A percentile compares a stretch with the other conserved stretches of the same genome.
These are phyloP conservation scores for Poeciliopsis retropinna DNA, from an alignment of 2,113 vertebrate species.

Conservation along the genomic window DNA sequence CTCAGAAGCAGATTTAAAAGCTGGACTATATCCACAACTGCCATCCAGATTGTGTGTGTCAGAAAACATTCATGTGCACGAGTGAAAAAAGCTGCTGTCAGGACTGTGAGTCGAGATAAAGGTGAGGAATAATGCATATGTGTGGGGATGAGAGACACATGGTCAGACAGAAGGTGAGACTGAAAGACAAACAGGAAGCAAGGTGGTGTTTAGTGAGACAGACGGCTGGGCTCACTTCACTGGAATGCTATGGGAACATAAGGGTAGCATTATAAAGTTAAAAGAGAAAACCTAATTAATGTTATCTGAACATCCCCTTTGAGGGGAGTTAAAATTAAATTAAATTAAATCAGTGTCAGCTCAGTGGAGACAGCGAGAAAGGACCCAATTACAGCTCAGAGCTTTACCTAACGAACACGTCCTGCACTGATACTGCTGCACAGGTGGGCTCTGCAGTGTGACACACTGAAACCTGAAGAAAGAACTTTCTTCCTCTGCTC, in stretches of 20 bases:
- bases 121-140: slow-evolving; percentile 40
- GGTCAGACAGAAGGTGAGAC: not conserved
- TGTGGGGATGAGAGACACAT: slow-evolving; percentile 5
- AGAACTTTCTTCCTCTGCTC: not conserved
- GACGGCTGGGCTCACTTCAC: slow-evolving; percentile 6
- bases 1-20: slow-evolving; percentile 53
- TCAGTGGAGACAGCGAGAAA: not conserved
- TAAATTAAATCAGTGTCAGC: slow-evolving; percentile 56
- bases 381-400: slow-evolving; percentile 38
- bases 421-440: slow-evolving; percentile 22
- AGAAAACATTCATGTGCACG: slow-evolving; percentile 15
- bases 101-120: slow-evolving; percentile 36
- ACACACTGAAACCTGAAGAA: not conserved
- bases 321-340: slow-evolving; percentile 51
- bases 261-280: slow-evolving; percentile 35
- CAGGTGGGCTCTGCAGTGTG: slow-evolving; percentile 21
- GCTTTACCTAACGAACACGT: slow-evolving; percentile 26
- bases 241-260: slow-evolving; percentile 33
- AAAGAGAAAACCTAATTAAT: slow-evolving; percentile 69
- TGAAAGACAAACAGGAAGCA: not conserved
- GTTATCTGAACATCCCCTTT: slow-evolving; percentile 51
- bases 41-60: slow-evolving; percentile 32
- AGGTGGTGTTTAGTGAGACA: not conserved
- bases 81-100: slow-evolving; percentile 40
- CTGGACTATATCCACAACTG: slow-evolving; percentile 57